A percentile compares a stretch with the other conserved stretches of the same genome.
These are phyloP conservation scores for Scolopax bukidnonensis DNA, from an alignment of 2,797 vertebrate species.

Conservation along the genomic window DNA sequence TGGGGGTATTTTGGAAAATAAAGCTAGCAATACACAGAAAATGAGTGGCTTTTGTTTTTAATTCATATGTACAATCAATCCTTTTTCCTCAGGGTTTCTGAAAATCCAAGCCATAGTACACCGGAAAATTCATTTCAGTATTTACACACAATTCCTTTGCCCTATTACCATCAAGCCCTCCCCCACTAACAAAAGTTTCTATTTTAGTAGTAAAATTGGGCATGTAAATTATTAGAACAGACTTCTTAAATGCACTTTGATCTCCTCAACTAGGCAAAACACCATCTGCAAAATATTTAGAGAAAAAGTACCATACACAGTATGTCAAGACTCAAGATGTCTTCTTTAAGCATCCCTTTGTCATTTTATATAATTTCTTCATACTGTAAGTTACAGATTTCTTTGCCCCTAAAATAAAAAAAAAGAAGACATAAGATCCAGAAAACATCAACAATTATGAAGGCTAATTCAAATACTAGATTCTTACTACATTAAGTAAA, in stretches of 20 bases:
- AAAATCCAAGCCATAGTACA: neutral
- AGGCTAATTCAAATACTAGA: neutral
- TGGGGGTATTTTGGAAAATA: neutral
- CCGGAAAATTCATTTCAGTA: neutral
- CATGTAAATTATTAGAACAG: neutral
- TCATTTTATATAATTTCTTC: constrained; percentile 93
- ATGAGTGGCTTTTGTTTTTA: neutral
- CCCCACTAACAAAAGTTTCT: neutral
- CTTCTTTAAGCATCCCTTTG: constrained; percentile 88
- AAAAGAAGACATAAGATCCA: neutral
- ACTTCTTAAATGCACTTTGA: neutral
- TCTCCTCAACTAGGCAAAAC: neutral
- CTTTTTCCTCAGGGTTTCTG: neutral
- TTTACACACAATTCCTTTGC: neutral
- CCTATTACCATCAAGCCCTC: neutral
- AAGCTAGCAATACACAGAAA: neutral
- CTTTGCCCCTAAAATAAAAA: constrained; percentile 84
- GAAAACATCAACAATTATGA: neutral
- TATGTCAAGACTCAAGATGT: constrained; percentile 29
- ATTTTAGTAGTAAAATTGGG: neutral
- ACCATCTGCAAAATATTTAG: constrained; percentile 36
- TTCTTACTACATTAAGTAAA: neutral
- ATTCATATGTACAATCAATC: neutral
- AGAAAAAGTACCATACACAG: constrained; percentile 35
- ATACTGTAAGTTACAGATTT: constrained; percentile 89